Evolutionary conservation across 2,888 invertebrate species (phyloP).

Genomic region (Notocelia uddmanniana): DNA sequence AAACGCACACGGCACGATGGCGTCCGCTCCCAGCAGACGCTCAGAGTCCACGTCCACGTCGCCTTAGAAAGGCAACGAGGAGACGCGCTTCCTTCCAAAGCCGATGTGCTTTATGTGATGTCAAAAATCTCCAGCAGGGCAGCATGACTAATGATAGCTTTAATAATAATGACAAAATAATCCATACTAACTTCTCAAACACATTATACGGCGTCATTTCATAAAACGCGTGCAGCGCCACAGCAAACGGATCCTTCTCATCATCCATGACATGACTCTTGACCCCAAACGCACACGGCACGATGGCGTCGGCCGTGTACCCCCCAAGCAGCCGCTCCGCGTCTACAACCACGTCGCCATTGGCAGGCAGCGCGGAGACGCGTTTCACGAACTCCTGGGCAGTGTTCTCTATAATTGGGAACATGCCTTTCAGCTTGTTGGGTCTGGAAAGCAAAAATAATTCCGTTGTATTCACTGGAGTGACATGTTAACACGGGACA

Average conservation of each 20-base stretch:
- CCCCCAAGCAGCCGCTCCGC: slow-evolving; percentile 77
- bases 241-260: slow-evolving; percentile 75
- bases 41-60: slow-evolving; percentile 67
- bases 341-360: slow-evolving; percentile 59
- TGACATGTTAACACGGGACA: no score
- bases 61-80: slow-evolving; percentile 56
- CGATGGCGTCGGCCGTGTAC: slow-evolving; percentile 81
- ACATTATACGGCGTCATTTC: slow-evolving; percentile 75
- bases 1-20: slow-evolving; percentile 81
- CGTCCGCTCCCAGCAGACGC: slow-evolving; percentile 77
- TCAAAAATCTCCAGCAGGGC: no score
- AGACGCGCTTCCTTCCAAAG: slow-evolving; percentile 59
- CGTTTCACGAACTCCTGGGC: slow-evolving; percentile 71
- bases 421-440: slow-evolving; percentile 79
- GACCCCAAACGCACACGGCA: slow-evolving; percentile 79
- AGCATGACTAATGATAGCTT: no score
- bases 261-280: slow-evolving; percentile 79
- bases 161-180: no score
- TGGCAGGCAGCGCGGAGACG: slow-evolving; percentile 59
- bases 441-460: slow-evolving; percentile 65
- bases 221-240: slow-evolving; percentile 78
- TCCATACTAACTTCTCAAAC: slow-evolving; percentile 76
- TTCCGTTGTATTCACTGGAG: background rate
- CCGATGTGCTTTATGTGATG: no score
- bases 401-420: slow-evolving; percentile 75